Percentiles rank a stretch among this genome's conserved stretches.
These are phyloP conservation scores for Leucophenga maculata DNA, from an alignment of 2,888 invertebrate species.

Conservation along the genomic window DNA sequence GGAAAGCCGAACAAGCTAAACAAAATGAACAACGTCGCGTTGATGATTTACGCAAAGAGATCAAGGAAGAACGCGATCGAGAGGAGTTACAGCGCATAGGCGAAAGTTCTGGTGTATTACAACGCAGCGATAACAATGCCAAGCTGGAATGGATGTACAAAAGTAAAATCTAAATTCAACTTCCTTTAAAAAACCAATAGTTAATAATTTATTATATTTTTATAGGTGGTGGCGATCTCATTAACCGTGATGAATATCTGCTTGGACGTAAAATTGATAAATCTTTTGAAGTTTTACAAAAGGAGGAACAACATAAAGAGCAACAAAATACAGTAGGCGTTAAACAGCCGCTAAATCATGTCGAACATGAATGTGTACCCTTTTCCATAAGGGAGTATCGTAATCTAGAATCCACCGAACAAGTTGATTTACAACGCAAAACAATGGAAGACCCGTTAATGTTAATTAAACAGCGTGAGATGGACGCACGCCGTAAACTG, in stretches of 20 bases:
- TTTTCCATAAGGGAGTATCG: slow-evolving; percentile 77
- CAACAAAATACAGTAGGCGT: slow-evolving; percentile 62
- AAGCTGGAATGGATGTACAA: slow-evolving; percentile 94
- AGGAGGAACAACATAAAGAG: slow-evolving; percentile 73
- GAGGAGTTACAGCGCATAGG: slow-evolving; percentile 79
- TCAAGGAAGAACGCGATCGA: slow-evolving; percentile 78
- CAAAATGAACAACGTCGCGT: slow-evolving; percentile 80
- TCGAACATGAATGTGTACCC: slow-evolving; percentile 85
- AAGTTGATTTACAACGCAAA: slow-evolving; percentile 90
- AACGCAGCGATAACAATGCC: slow-evolving; percentile 71
- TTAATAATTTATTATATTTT: background rate
- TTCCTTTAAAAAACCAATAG: background rate
- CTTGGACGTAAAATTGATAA: slow-evolving; percentile 84
- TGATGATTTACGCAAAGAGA: slow-evolving; percentile 79
- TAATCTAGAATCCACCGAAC: slow-evolving; percentile 75
- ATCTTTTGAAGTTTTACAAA: slow-evolving; percentile 79
- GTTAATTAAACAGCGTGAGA: slow-evolving; percentile 89
- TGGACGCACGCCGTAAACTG: slow-evolving; percentile 87
- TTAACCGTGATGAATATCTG: slow-evolving; percentile 89
- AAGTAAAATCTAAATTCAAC: slow-evolving; percentile 64
- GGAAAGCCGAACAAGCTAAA: slow-evolving; percentile 84
- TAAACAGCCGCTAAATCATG: slow-evolving; percentile 77
- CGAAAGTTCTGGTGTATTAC: slow-evolving; percentile 74
- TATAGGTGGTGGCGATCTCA: slow-evolving; percentile 63
- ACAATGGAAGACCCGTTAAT: slow-evolving; percentile 94